Evolutionary conservation across 1,140 invertebrate genomes (phyloP), one percentile per base, ranked within the genome.

Genomic region (Listronotus bonariensis): DNA sequence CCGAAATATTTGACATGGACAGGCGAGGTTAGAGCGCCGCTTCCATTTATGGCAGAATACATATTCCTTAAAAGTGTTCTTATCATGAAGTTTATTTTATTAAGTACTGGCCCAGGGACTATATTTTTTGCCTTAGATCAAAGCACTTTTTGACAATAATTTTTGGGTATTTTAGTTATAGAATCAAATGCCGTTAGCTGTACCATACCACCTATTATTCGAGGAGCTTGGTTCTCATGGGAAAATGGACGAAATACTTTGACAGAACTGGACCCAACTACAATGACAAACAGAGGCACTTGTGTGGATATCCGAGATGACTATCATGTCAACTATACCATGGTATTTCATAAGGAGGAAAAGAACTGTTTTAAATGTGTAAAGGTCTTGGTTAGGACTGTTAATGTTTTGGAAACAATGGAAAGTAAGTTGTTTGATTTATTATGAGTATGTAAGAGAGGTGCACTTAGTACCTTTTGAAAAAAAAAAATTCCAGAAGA

Each of bases 151-250:
- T 10, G 11, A 4, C 11, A 36, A 36, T 36, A 4, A 5, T 10
- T 36, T 36, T 36, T 36, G 11, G 11, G 1, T 26, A 65, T 66
- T 54, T 2, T 40, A 65, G 62, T 57, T 26, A 45, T 36, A 45
- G 34, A 43, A 51, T 57, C 18, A 51, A 14, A 20, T 5, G 53
- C 54, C 6, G 38, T 48, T 0, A 81, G 82, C 51, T 87, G 86
- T 72, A 81, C 80, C 26, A 92, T 95, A 75, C 92, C 92, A 18
- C 73, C 86, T 61, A 86, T 92, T 51, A 79, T 96, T 31, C 83
- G 91, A 76, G 92, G 92, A 56, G 85, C 89, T 36, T 96, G 93
- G 93, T 96, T 93, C 80, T 94, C 92, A 9, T 91, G 92, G 85
- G 94, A 96, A 85, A 89, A 89, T 80, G 92, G 92, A 15, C 80